phyloP scores from a whole-genome alignment of 1,140 invertebrate species.

The Micrasema minimum region DNA sequence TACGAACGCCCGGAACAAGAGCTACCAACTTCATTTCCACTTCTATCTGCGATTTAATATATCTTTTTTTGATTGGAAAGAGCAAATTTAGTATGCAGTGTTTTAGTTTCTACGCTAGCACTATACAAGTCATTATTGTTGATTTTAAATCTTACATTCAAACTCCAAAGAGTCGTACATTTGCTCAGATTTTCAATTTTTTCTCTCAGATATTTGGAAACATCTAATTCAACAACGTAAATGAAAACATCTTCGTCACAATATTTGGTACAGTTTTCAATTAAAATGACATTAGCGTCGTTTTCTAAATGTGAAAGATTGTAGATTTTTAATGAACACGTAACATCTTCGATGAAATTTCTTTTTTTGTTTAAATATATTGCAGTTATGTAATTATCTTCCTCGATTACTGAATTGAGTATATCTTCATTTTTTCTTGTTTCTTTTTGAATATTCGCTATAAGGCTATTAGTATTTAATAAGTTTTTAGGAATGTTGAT shows the following conservation, averaged over 20 bases:
- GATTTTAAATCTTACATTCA: constrained; percentile 9
- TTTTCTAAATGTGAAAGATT: constrained; percentile 4
- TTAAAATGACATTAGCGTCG: constrained; percentile 10
- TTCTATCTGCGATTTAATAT: neutral
- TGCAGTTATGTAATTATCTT: constrained; percentile 32
- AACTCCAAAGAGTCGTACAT: constrained; percentile 25
- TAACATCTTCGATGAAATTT: constrained; percentile 12
- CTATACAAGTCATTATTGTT: constrained; percentile 4
- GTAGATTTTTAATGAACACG: constrained; percentile 7
- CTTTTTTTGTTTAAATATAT: constrained; percentile 32
- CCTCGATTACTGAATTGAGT: constrained; percentile 14
- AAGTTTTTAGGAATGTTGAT: constrained; percentile 22
- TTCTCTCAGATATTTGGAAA: constrained; percentile 34
- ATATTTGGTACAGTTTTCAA: constrained; percentile 18
- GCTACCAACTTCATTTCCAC: constrained; percentile 12
- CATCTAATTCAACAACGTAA: constrained; percentile 24
- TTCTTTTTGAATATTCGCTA: constrained; percentile 22
- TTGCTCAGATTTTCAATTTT: constrained; percentile 34
- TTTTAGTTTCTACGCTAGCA: constrained; percentile 8
- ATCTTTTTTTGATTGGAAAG: constrained; percentile 1
- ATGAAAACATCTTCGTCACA: constrained; percentile 16
- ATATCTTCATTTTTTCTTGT: constrained; percentile 28
- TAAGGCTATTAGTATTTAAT: neutral
- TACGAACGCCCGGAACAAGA: constrained; percentile 3
- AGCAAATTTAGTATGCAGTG: neutral